A percentile compares a stretch with the other conserved stretches of the same genome.
phyloP scores from a whole-genome alignment of 2,113 vertebrate species.

The Brachypodius melanocephalos region DNA sequence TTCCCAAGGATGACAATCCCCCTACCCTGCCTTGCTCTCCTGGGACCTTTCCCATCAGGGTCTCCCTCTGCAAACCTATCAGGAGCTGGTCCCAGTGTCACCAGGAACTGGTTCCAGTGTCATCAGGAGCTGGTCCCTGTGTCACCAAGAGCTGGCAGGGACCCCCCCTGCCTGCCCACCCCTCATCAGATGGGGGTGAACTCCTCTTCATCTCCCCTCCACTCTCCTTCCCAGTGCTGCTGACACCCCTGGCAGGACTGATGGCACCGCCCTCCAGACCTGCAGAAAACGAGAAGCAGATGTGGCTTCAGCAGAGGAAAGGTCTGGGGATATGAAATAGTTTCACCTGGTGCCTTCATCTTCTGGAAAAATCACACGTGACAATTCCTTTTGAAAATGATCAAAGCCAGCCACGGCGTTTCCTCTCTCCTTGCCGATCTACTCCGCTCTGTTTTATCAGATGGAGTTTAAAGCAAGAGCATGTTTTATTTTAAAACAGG shows the following conservation, averaged over 20 bases:
- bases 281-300: slow-evolving; percentile 23
- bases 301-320: slow-evolving; percentile 20
- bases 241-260: not conserved
- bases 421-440: slow-evolving; percentile 14
- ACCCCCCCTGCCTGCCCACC: not conserved
- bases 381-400: slow-evolving; percentile 53
- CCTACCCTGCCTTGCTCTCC: rapidly evolving
- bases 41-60: not conserved
- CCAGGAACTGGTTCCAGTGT: not conserved
- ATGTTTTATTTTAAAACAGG: slow-evolving; percentile 36
- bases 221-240: not conserved
- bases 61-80: not conserved
- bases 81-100: rapidly evolving
- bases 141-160: not conserved
- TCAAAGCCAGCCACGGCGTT: slow-evolving; percentile 50
- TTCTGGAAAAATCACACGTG: slow-evolving; percentile 42
- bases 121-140: not conserved
- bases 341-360: slow-evolving; percentile 66
- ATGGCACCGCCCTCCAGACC: not conserved
- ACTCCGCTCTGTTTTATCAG: slow-evolving; percentile 2
- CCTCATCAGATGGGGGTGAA: rapidly evolving
- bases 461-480: slow-evolving; percentile 23
- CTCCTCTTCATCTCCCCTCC: not conserved
- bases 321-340: slow-evolving; percentile 40
- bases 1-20: not conserved